Evolutionary conservation across 2,113 vertebrate species (phyloP).

Genomic region (Apteryx owenii): DNA sequence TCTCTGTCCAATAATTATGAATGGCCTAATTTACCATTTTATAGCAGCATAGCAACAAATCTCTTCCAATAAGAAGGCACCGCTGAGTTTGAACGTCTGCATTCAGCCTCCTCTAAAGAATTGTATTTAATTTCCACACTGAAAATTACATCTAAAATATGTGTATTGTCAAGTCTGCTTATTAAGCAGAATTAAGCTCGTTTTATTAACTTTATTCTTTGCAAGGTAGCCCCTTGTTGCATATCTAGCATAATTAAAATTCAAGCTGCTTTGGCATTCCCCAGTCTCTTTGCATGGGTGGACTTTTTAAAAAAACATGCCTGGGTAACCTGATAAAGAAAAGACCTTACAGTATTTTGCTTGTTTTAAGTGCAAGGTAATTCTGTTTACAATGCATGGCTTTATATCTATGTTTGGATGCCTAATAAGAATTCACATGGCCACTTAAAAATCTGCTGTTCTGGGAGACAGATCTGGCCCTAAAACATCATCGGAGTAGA

Average conservation of each 20-base stretch:
- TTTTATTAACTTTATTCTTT: slow-evolving; percentile 68
- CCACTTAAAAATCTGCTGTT: slow-evolving; percentile 37
- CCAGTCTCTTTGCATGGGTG: slow-evolving; percentile 14
- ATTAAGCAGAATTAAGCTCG: slow-evolving; percentile 57
- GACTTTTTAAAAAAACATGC: background rate
- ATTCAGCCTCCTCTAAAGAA: slow-evolving; percentile 30
- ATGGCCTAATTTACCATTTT: slow-evolving; percentile 57
- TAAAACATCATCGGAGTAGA: background rate
- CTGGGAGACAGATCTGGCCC: background rate
- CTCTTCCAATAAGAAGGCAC: slow-evolving; percentile 55
- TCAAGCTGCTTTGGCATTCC: slow-evolving; percentile 43
- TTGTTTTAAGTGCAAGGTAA: background rate
- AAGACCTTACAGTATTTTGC: slow-evolving; percentile 14
- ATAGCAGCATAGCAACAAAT: slow-evolving; percentile 63
- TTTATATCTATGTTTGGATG: slow-evolving; percentile 5
- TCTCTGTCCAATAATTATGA: slow-evolving; percentile 32
- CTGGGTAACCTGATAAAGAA: slow-evolving; percentile 37
- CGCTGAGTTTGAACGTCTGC: slow-evolving; percentile 21
- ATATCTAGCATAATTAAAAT: slow-evolving; percentile 61
- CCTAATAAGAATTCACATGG: background rate
- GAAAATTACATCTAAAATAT: slow-evolving; percentile 40
- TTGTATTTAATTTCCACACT: slow-evolving; percentile 13
- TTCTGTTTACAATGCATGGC: slow-evolving; percentile 20
- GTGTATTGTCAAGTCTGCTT: slow-evolving; percentile 38
- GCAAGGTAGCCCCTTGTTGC: slow-evolving; percentile 55